Evolutionary conservation across 1,140 invertebrate genomes (phyloP), one percentile per base, ranked within the genome.

Genomic region (Pseudomyrmex dendroicus): DNA sequence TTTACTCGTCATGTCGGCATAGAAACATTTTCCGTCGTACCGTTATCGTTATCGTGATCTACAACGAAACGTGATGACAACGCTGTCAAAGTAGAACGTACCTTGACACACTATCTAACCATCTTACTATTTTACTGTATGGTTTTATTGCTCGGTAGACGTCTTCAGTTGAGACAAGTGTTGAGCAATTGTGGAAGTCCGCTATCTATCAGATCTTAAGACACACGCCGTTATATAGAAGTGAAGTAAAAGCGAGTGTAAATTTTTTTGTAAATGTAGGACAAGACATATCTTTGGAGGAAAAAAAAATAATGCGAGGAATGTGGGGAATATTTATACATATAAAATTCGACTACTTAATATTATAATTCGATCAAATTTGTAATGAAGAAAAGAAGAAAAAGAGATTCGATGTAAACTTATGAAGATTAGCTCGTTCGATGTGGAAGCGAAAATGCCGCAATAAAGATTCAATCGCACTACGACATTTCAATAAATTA

Each of bases 401-500:
- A 73, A 61, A 52, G 15, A 56, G 9, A 73, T 62, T 56, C 10
- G 17, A 73, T 35, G 35, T 63, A 73, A 62, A 35, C 9, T 17
- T 20, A 20, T 44, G 2, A 17, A 52, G 22, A 52, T 3, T 1
- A n/a, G 17, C n/a, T 15, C 20, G 50, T 1, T 1, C 20, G 7
- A 10, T 48, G 59, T 63, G 56, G 48, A 74, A 56, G 73, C 50
- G 62, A 22, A 10, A 57, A 52, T 20, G 56, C 20, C 50, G 50
- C 12, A 66, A 59, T 59, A 48, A 59, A 84, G 77, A 86, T 78
- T 67, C 73, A 63, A 63, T 61, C 46, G 59, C 73, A 87, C 83
- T 91, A 92, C 89, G 92, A 86, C 50, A 85, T 93, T 90, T 92
- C 93, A 91, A 94, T 94, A 93, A 93, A 94, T 94, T 94, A 94